Base-by-base conservation (phyloP, 2,113 vertebrate species). In the Lipotes vexillifer region DNA sequence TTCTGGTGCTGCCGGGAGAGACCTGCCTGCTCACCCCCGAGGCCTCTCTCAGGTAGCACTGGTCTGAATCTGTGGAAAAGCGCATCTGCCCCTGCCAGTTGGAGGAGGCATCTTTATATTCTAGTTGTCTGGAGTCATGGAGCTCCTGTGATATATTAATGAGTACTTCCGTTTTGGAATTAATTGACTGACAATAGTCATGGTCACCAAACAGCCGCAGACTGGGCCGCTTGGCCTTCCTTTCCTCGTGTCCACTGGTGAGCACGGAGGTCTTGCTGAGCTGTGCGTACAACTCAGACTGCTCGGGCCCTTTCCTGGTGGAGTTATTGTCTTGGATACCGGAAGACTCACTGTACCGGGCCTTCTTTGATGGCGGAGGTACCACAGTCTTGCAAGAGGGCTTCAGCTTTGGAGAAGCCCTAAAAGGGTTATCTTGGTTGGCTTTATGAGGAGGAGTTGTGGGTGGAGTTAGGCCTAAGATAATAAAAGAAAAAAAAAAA, bases 401-500 rank as follows among this genome's bases (percentile, higher is more conserved):
- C 99, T 99, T 99, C 98, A 97, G 99, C 99, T 99, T 99, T 97
- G 99, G 99, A 98, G 99, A 99, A 99, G 99, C 99, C 99, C 99
- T 99, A 97, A 99, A 99, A 99, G 99, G 99, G 98, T 99, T 99
- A 99, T 99, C 99, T 99, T 99, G 99, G 99, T 99, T 99, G 99
- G 99, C 98, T 99, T 99, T 99, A 98, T 99, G 99, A 99, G 99
- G 99, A 99, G 99, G 99, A 99, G 99, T 99, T 38, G 99, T 99
- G 98, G 99, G 99, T 99, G 99, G 99, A 99, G 99, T 99, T 99
- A 99, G 99, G 99, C 99, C 99, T 99, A 98, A 44, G 68, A 95
- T 8, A 18, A 52, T 46, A 93, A 46, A 31, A 36, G 0, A 44
- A 44, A 41, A 29, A 29, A 31, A 33, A 85, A 1, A 68, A 11